Evolutionary conservation across 2,888 invertebrate species (phyloP).

Genomic region (Pandemis cinnamomeana): DNA sequence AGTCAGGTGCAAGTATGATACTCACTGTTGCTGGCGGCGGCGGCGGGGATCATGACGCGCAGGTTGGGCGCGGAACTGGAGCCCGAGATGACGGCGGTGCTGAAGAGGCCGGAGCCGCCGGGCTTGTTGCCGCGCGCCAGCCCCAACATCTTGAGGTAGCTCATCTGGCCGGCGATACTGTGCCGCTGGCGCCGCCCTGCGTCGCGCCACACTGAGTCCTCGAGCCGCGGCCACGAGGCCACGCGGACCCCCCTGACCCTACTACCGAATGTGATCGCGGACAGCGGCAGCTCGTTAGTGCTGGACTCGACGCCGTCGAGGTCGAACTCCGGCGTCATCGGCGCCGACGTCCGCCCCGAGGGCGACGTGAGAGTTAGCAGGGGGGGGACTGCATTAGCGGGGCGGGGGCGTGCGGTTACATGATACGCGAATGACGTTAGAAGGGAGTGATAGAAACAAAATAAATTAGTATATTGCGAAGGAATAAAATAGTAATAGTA

Average conservation of each 20-base stretch:
- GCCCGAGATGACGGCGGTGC: slow-evolving; percentile 98
- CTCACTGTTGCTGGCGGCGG: slow-evolving; percentile 90
- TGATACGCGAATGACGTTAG: slow-evolving; percentile 64
- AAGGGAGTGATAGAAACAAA: slow-evolving; percentile 63
- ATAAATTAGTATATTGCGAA: slow-evolving; percentile 58
- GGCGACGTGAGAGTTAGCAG: slow-evolving; percentile 56
- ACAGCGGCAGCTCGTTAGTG: slow-evolving; percentile 88
- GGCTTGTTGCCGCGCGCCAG: slow-evolving; percentile 86
- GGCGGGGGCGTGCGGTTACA: slow-evolving; percentile 57
- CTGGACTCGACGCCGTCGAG: slow-evolving; percentile 83
- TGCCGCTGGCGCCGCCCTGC: slow-evolving; percentile 94
- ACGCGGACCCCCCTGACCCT: slow-evolving; percentile 57
- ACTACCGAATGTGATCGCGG: slow-evolving; percentile 80
- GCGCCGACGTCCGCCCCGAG: slow-evolving; percentile 51
- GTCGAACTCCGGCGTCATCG: slow-evolving; percentile 57
- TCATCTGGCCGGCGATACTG: slow-evolving; percentile 98
- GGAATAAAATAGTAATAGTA: slow-evolving; percentile 55
- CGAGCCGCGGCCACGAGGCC: slow-evolving; percentile 56
- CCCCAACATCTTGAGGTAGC: slow-evolving; percentile 95
- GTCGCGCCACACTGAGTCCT: slow-evolving; percentile 67
- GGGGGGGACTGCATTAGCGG: slow-evolving; percentile 48
- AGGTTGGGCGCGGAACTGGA: slow-evolving; percentile 96
- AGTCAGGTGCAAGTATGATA: slow-evolving; percentile 34
- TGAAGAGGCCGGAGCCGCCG: slow-evolving; percentile 94
- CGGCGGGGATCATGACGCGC: slow-evolving; percentile 92